Evolutionary conservation across 2,888 invertebrate species (phyloP), one percentile per base, ranked within the genome.

Genomic region (Ceramica pisi): DNA sequence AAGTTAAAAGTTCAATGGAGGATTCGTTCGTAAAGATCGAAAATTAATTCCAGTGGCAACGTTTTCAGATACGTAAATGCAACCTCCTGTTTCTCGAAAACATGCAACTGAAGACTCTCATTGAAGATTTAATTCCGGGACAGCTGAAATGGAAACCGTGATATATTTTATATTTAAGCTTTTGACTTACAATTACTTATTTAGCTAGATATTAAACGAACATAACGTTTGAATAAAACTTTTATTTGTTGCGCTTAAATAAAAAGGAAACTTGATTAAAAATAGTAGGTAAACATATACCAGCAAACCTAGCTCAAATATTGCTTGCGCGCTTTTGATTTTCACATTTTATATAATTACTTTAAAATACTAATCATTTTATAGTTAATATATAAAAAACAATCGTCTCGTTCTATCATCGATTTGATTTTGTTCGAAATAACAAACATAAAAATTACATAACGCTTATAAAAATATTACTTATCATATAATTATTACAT

Each of bases 81-180:
- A 95, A 95, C 77, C 88, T 89, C 38, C 86, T 95, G 3, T 92
- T 90, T 77, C 78, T 95, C 72, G 95, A 95, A 83, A 95, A 95
- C 72, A 84, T 95, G 67, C 90, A 88, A 65, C 81, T 95, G 26
- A 95, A 94, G 77, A 86, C 90, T 2, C 83, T 90, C 60, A 83
- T 94, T 7, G 91, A 92, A 85, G 90, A 91, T 38, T 64, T 89
- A 6, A 72, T 88, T 14, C 89, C 91, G 2, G 88, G 87, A 0
- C 67, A 75, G 12, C 73, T 83, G 16, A 75, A 86, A 44, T 86
- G 86, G 86, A 64, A 81, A 76, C 44, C 62, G n/a, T 62, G 16
- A 53, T 74, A 73, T 80, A 59, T 77, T 71, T 65, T 71, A 71
- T 62, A 67, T 23, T 50, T 67, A 76, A 61, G 56, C 14, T 44